Evolutionary conservation across 2,113 vertebrate species (phyloP), one percentile per base, ranked within the genome.

Genomic region (Melanostigma gelatinosum): DNA sequence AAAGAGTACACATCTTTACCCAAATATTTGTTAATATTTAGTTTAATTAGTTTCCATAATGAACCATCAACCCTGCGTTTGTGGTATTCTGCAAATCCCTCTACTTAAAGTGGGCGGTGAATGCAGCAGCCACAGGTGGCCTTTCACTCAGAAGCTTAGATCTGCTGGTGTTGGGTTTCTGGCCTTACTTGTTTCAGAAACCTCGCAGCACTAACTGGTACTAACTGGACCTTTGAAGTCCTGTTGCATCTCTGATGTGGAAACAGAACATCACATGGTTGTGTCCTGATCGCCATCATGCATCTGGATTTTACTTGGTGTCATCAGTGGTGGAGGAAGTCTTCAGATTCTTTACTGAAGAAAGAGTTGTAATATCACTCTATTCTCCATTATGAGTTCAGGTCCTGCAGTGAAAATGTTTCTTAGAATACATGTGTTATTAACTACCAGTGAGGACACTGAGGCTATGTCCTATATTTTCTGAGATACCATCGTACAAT

Each of bases 41-140:
- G 9, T 89, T 87, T 75, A 86, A 86, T 87, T 78, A 82, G 54
- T 71, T 68, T 77, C 48, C 52, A 50, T 50, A 77, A 83, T 86
- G 68, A 85, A 52, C 72, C 38, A 80, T 78, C 71, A 44, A n/a
- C 13, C 57, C 27, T 22, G 58, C 80, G 83, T 87, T 89, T 89
- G 63, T 67, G 72, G 66, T 66, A 48, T 40, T 86, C 71, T 73
- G 79, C 24, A 87, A 90, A 89, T 88, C 89, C 89, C 72, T 81
- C 60, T 65, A 3, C 60, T 68, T 86, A 46, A 82, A 83, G 77
- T 55, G 85, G 68, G 77, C 65, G 78, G 70, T 90, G 87, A 89
- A 89, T 79, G 83, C 86, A 78, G 78, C 69, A 84, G 78, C 79
- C 82, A 80, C 88, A 90, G 87, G 89, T 84, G 85, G 86, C 79